Evolutionary conservation across 2,888 invertebrate species (phyloP).

Genomic region (Hartigia nigra): DNA sequence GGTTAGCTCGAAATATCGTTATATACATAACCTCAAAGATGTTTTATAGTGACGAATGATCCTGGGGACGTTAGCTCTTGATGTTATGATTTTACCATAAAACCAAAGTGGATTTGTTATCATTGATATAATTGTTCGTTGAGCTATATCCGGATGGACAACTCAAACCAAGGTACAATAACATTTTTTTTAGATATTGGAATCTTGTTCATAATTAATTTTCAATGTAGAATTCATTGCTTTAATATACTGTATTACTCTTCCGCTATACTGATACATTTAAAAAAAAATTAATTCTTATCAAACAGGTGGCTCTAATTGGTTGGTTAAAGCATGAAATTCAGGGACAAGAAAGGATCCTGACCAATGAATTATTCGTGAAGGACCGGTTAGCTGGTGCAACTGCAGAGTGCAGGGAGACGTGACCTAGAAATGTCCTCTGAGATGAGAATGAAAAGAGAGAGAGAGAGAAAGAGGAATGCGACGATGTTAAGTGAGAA

Average conservation of each 20-base stretch:
- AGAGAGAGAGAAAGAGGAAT: no score
- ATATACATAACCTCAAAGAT: neutral
- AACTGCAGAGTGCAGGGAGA: neutral
- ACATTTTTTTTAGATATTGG: neutral
- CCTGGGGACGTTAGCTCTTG: neutral
- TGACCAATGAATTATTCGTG: neutral
- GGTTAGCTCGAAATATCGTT: neutral
- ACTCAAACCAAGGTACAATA: neutral
- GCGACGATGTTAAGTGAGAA: neutral
- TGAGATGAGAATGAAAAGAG: neutral
- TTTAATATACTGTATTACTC: neutral
- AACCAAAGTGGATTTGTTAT: neutral
- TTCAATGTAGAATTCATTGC: neutral
- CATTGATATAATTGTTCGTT: neutral
- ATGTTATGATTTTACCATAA: neutral
- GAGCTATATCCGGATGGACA: neutral
- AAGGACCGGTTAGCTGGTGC: neutral
- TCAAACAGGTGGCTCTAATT: neutral
- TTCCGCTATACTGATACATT: neutral
- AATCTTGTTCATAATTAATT: neutral
- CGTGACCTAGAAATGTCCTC: neutral
- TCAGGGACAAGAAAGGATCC: neutral
- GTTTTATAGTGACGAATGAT: neutral
- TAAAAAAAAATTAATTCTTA: no score
- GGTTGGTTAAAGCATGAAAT: neutral